Percentiles rank a stretch among this genome's conserved stretches.
Evolutionary conservation across 2,113 vertebrate species (phyloP).

Genomic region (Pelecanoides urinatrix): DNA sequence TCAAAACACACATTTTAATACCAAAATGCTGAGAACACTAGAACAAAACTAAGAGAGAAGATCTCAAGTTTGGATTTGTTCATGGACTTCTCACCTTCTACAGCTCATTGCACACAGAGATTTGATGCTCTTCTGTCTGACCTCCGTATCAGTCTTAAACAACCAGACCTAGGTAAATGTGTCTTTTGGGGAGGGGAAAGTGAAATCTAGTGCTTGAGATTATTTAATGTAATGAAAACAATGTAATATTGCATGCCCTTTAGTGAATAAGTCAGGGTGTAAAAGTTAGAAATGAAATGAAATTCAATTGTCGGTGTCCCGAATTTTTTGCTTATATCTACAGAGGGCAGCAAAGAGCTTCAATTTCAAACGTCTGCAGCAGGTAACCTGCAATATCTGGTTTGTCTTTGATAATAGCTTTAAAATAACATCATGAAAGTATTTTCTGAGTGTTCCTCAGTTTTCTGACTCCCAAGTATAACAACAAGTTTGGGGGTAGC

Average conservation of each 20-base stretch:
- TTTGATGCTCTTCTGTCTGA: background rate
- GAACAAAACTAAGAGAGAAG: background rate
- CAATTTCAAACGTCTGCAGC: background rate
- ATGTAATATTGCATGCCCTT: background rate
- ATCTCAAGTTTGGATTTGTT: background rate
- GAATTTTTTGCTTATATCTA: slow-evolving; percentile 5
- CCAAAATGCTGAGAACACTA: background rate
- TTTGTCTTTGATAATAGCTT: background rate
- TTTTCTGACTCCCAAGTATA: background rate
- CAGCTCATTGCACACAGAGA: background rate
- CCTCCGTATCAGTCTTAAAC: background rate
- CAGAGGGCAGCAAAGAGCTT: slow-evolving; percentile 79
- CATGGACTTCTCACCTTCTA: background rate
- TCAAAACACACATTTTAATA: background rate
- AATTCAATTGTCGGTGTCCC: background rate
- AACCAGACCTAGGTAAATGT: background rate
- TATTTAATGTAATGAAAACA: background rate
- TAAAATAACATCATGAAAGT: background rate
- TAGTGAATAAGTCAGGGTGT: background rate
- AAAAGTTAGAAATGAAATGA: background rate
- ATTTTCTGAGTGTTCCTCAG: background rate
- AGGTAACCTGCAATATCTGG: background rate
- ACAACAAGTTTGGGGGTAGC: background rate
- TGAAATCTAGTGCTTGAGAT: background rate
- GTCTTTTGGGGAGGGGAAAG: background rate